Evolutionary conservation across 2,888 invertebrate genomes (phyloP).

Genomic region (Artemia sp.): DNA sequence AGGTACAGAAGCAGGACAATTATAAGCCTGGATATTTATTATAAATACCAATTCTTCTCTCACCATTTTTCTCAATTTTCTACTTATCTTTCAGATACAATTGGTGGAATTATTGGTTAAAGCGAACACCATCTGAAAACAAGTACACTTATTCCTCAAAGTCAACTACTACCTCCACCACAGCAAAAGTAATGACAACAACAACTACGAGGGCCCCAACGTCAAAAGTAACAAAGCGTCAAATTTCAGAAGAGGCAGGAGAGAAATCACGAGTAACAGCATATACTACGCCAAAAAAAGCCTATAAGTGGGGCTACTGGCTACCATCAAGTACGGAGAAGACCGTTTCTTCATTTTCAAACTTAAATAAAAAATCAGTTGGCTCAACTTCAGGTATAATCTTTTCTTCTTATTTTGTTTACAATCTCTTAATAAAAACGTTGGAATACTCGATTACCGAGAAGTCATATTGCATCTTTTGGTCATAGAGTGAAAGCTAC

Average conservation of each 20-base stretch:
- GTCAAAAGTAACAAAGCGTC: background rate
- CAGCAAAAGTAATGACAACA: constrained; percentile 23
- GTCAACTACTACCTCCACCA: constrained; percentile 19
- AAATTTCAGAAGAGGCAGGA: background rate
- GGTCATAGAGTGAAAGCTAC: too few species aligned
- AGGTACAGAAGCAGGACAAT: too few species aligned
- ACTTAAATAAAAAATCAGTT: background rate
- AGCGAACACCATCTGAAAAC: constrained; percentile 8
- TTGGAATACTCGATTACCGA: too few species aligned
- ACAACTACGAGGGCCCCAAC: constrained; percentile 22
- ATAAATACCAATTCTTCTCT: too few species aligned
- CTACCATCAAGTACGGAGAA: constrained; percentile 13
- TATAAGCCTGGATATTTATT: too few species aligned
- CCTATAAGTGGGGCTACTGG: constrained; percentile 7
- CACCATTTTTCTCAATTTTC: background rate
- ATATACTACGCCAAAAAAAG: constrained; percentile 11
- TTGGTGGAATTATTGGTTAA: constrained; percentile 23
- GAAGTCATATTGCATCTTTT: too few species aligned
- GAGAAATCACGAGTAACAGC: background rate
- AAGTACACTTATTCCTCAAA: constrained; percentile 2
- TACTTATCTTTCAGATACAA: constrained; percentile 14
- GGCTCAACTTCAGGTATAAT: constrained; percentile 4
- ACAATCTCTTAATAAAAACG: too few species aligned
- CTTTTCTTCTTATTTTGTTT: background rate
- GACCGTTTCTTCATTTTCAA: background rate